phyloP scores from a whole-genome alignment of 2,797 vertebrate species.

The Poliocrania exsul region DNA sequence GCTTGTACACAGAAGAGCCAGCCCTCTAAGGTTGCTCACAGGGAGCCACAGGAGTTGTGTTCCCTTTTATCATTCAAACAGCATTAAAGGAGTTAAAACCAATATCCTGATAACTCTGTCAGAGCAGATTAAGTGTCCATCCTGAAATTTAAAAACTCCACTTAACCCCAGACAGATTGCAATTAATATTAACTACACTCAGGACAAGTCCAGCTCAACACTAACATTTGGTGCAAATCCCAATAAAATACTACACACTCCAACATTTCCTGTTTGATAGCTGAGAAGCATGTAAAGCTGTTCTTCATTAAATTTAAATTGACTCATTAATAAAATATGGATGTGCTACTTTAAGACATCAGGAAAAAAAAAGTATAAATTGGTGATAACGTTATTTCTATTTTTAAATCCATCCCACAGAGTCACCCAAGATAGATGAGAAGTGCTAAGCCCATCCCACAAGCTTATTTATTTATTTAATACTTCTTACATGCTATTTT shows the following conservation, averaged over 20 bases:
- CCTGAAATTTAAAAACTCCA: background rate
- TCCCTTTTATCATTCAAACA: background rate
- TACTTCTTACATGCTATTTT: constrained; percentile 37
- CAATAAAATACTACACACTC: background rate
- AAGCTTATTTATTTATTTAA: constrained; percentile 68
- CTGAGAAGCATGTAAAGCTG: background rate
- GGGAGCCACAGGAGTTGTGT: background rate
- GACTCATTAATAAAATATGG: constrained; percentile 52
- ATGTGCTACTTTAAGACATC: constrained; percentile 52
- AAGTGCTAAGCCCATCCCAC: constrained; percentile 63
- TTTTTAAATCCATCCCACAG: constrained; percentile 58
- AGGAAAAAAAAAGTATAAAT: constrained; percentile 9
- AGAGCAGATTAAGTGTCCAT: background rate
- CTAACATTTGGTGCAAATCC: background rate
- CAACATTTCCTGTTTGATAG: background rate
- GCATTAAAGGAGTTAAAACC: background rate
- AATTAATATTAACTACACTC: background rate
- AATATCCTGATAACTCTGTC: background rate
- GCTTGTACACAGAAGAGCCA: background rate
- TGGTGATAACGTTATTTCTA: constrained; percentile 43
- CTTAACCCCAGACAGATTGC: background rate
- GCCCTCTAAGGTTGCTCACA: background rate
- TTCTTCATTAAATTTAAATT: constrained; percentile 29
- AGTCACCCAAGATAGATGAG: constrained; percentile 62
- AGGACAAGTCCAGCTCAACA: background rate